phyloP scores from a whole-genome alignment of 2,797 vertebrate species.

The Onychomys arenicola region DNA sequence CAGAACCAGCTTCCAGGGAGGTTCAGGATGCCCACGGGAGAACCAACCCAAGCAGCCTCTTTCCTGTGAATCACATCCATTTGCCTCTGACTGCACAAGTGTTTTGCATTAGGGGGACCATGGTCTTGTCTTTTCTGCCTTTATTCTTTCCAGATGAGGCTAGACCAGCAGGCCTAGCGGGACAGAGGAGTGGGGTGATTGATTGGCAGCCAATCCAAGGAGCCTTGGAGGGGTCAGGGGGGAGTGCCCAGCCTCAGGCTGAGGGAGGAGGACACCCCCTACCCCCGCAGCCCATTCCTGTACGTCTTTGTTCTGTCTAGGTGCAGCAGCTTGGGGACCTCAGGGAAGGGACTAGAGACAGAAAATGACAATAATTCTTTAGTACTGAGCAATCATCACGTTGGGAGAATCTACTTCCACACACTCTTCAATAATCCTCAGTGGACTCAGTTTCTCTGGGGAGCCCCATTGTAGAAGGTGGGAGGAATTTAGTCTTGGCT shows the following conservation, averaged over 20 bases:
- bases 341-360: background rate
- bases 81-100: conserved; percentile 24
- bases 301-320: background rate
- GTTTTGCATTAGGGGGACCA: conserved; percentile 67
- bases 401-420: background rate
- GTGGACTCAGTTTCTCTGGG: background rate
- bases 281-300: background rate
- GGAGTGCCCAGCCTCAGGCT: background rate
- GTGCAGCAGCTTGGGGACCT: background rate
- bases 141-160: conserved; percentile 70
- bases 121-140: conserved; percentile 2
- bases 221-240: background rate
- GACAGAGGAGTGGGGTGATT: background rate
- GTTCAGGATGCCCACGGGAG: background rate
- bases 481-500: background rate
- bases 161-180: background rate
- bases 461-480: background rate
- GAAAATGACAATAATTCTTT: accelerated
- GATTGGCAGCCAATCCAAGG: background rate
- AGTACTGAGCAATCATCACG: accelerated
- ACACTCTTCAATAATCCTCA: background rate
- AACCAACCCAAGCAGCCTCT: background rate
- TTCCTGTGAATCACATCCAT: background rate
- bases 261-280: background rate
- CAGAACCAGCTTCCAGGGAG: background rate